Conservation (phyloP, 2,888 invertebrate genomes). For the Lampropteryx suffumata region DNA sequence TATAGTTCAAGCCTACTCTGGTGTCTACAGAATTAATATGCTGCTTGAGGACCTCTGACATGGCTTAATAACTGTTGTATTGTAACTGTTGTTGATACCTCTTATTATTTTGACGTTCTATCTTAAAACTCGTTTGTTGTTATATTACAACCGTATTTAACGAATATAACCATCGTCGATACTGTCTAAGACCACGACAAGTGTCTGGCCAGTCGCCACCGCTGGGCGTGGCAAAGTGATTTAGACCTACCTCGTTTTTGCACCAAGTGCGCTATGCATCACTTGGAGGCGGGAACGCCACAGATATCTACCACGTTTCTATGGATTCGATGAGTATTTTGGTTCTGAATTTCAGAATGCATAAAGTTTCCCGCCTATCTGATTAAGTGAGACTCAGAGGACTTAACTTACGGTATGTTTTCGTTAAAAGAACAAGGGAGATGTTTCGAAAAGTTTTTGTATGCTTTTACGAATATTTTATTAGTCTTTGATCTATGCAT, state of each 20-base stretch:
- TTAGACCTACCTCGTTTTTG: constrained; percentile 15
- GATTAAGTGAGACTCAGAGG: not conserved
- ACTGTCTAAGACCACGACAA: constrained; percentile 7
- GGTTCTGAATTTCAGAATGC: not conserved
- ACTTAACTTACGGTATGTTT: not conserved
- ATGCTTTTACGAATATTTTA: not conserved
- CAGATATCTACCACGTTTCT: not conserved
- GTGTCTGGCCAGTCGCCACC: constrained; percentile 20
- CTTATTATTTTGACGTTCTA: too few species aligned
- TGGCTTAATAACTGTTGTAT: too few species aligned
- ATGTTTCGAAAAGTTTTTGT: too few species aligned
- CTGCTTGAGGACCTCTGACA: too few species aligned
- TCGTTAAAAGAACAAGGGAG: not conserved
- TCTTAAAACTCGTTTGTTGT: too few species aligned
- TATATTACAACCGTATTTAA: not conserved
- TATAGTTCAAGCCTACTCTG: too few species aligned
- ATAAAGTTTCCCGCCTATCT: not conserved
- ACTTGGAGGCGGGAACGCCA: not conserved
- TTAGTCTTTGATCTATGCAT: too few species aligned
- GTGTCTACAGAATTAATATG: too few species aligned
- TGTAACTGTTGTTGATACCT: too few species aligned
- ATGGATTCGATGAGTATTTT: not conserved
- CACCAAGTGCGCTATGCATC: constrained; percentile 23
- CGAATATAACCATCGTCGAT: not conserved
- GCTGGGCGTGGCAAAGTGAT: constrained; percentile 31